Evolutionary conservation across 2,888 invertebrate genomes (phyloP).

Genomic region (Bruchidius siliquastri): DNA sequence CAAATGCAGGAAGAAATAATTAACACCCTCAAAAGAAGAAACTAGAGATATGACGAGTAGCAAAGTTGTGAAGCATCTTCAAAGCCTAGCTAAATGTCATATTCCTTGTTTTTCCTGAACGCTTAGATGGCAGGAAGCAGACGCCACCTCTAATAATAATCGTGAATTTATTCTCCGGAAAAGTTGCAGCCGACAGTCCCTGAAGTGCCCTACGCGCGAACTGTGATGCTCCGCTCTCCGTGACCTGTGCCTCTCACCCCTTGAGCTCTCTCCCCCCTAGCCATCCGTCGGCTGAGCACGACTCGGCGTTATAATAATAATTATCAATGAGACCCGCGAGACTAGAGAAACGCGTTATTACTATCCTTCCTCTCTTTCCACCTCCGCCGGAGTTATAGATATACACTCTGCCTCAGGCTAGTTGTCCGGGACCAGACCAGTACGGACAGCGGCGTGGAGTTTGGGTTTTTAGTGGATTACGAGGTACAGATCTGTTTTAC

Average conservation of each 20-base stretch:
- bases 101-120: too few relatives aligned
- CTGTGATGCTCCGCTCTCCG: background rate
- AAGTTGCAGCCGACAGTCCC: background rate
- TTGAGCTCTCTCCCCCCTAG: background rate
- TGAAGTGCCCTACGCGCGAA: background rate
- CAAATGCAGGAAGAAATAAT: too few relatives aligned
- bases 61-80: too few relatives aligned
- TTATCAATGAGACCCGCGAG: background rate
- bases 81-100: too few relatives aligned
- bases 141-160: background rate
- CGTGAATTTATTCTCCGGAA: background rate
- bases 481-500: too few relatives aligned
- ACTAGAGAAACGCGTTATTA: background rate
- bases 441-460: background rate
- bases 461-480: too few relatives aligned
- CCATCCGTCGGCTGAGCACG: background rate
- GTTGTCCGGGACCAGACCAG: background rate
- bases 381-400: background rate
- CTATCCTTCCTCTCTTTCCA: background rate
- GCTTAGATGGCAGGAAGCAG: background rate
- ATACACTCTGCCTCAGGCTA: background rate
- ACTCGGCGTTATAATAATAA: background rate
- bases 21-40: too few relatives aligned
- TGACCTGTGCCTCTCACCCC: background rate
- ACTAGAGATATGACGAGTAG: too few relatives aligned